Base-by-base conservation (phyloP, 2,113 vertebrate species). In the Platanista minor region DNA sequence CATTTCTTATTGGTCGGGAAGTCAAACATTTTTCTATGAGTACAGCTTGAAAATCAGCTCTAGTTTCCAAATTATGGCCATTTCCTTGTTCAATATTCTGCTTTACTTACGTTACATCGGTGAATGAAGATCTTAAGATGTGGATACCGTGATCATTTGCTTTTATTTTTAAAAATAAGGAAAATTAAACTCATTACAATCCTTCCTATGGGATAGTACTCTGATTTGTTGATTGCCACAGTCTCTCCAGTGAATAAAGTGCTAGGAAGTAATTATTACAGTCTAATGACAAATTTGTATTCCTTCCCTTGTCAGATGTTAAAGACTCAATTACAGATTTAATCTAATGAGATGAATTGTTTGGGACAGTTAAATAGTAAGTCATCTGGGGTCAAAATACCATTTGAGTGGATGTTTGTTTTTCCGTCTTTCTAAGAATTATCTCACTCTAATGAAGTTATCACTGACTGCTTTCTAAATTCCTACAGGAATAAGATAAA, bases 211-310 rank as follows among this genome's bases (percentile, higher is more conserved):
- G 36, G 25, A 71, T 29, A 81, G 15, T 84, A 64, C 31, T 85
- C 6, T 83, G 27, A 94, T 72, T 77, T 59, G 31, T 21, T 78
- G 64, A 84, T 93, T 93, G 61, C 10, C 49, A 67, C 14, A 31
- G 46, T 67, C 17, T 90, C 57, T 92, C 67, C 29, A 66, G 41
- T 96, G 61, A 97, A 87, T 93, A 94, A 69, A 96, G 54, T 61
- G 31, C 88, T 87, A 52, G 54, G 96, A 91, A 93, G 12, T 90
- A 96, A 96, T 97, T 95, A 67, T 61, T 91, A 77, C 2, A 74
- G 54, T 59, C 27, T 33, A 87, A 72, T 86, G 87, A 61, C n/a
- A 67, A 91, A 91, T 95, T 92, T 91, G 14, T 87, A 71, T 96
- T 94, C 29, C 20, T 57, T 90, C 43, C 62, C 36, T 94, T 72